These are phyloP conservation scores for Drosophila cardini DNA, from an alignment of 1,140 invertebrate species.

Conservation along the genomic window DNA sequence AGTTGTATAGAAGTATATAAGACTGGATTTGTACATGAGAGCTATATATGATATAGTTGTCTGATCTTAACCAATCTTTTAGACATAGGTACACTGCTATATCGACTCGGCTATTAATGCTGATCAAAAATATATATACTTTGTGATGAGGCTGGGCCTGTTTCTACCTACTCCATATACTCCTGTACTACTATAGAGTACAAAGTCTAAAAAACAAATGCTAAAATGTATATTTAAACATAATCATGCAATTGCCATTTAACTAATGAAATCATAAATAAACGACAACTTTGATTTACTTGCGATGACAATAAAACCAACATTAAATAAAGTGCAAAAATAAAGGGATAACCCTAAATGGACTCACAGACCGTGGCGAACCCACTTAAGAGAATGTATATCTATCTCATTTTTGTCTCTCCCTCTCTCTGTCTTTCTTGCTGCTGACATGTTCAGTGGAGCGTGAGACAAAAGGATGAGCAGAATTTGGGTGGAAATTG, in stretches of 20 bases:
- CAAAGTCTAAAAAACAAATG: neutral
- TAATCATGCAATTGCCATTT: slow-evolving; percentile 44
- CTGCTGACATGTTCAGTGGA: slow-evolving; percentile 41
- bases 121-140: too few species aligned
- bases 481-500: slow-evolving; percentile 48
- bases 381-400: slow-evolving; percentile 28
- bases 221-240: slow-evolving; percentile 2
- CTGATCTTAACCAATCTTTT: neutral
- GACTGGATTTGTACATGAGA: too few species aligned
- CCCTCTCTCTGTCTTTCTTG: neutral
- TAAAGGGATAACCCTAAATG: slow-evolving; percentile 57
- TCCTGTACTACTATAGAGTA: too few species aligned
- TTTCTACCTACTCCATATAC: too few species aligned
- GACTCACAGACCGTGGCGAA: slow-evolving; percentile 25
- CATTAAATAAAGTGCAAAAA: slow-evolving; percentile 76
- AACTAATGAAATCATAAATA: slow-evolving; percentile 77
- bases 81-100: too few species aligned
- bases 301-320: slow-evolving; percentile 55
- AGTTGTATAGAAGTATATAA: too few species aligned
- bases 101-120: too few species aligned
- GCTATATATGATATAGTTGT: too few species aligned
- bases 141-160: too few species aligned
- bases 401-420: neutral
- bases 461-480: slow-evolving; percentile 38
- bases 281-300: slow-evolving; percentile 69